These are phyloP conservation scores for Numenius phaeopus DNA, from an alignment of 2,797 vertebrate genomes.

Conservation along the genomic window DNA sequence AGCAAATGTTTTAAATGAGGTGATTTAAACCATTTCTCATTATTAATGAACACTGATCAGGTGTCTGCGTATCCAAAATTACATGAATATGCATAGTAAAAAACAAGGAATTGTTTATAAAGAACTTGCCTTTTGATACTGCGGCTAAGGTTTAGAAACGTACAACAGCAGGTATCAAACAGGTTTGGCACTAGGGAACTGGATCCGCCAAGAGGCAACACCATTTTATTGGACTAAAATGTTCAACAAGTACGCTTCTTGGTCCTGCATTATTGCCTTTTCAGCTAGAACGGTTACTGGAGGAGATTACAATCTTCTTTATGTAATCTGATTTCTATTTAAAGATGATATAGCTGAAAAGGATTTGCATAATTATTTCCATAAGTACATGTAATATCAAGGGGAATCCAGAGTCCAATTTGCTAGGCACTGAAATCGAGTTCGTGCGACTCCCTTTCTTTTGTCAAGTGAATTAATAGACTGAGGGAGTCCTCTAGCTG, in stretches of 20 bases:
- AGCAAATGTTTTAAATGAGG: conserved; percentile 84
- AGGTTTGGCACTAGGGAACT: conserved; percentile 5
- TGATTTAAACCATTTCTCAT: conserved; percentile 83
- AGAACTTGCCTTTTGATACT: conserved; percentile 64
- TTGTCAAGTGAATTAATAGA: conserved; percentile 64
- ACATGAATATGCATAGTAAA: conserved; percentile 82
- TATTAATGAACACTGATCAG: conserved; percentile 84
- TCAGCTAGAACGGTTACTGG: conserved; percentile 60
- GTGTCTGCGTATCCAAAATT: conserved; percentile 78
- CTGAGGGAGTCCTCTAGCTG: conserved; percentile 72
- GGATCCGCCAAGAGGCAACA: conserved; percentile 32
- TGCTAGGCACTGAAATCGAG: conserved; percentile 61
- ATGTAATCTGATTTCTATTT: conserved; percentile 79
- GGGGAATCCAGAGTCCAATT: conserved; percentile 70
- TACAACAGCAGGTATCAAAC: background rate
- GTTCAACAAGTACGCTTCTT: conserved; percentile 72
- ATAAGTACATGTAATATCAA: conserved; percentile 73
- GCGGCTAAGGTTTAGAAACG: conserved; percentile 1
- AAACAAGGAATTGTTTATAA: conserved; percentile 72
- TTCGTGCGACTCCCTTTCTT: conserved; percentile 38
- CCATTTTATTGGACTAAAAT: conserved; percentile 43
- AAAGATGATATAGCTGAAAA: conserved; percentile 77
- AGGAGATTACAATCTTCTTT: conserved; percentile 76
- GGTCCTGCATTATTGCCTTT: conserved; percentile 55
- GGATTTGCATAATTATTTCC: conserved; percentile 82